Conservation (phyloP, 2,888 invertebrate species). For the Pycnomerus fuliginosus region DNA sequence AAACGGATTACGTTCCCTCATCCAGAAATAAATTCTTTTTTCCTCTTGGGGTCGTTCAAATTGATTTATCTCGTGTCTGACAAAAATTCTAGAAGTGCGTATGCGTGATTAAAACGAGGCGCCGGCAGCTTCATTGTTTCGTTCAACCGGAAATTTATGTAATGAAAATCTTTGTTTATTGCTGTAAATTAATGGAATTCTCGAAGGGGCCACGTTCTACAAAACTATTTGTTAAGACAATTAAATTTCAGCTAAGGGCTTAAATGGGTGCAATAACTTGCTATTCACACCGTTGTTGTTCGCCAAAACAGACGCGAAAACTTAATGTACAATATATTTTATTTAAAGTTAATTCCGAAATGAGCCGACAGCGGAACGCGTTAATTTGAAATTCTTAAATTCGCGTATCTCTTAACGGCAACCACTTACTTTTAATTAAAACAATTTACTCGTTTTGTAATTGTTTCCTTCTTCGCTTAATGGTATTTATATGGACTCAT, state of each 20-base stretch:
- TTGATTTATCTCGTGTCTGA: conserved; percentile 22
- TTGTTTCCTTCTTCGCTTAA: too few species aligned
- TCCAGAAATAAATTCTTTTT: too few species aligned
- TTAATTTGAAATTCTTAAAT: too few species aligned
- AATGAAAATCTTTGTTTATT: conserved; percentile 30
- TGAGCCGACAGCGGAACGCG: too few species aligned
- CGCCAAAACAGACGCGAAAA: background rate
- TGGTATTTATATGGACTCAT: too few species aligned
- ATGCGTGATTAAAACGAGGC: conserved; percentile 16
- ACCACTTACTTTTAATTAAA: too few species aligned
- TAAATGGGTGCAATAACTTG: conserved; percentile 21
- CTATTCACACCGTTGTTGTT: conserved; percentile 9
- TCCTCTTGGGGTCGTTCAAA: too few species aligned
- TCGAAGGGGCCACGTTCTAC: conserved; percentile 22
- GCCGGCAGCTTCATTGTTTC: conserved; percentile 21
- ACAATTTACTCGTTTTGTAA: too few species aligned
- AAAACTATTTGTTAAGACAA: conserved; percentile 26
- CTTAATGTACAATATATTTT: conserved; percentile 12
- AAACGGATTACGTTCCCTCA: too few species aligned
- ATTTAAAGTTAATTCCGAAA: background rate
- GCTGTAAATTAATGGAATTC: conserved; percentile 28
- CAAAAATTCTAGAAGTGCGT: conserved; percentile 20
- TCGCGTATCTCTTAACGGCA: too few species aligned
- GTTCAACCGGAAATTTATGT: conserved; percentile 25
- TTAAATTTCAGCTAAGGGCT: conserved; percentile 22